Percentiles rank a stretch among this genome's conserved stretches.
Conservation (phyloP, 2,113 vertebrate species). For the Empidonax traillii region DNA sequence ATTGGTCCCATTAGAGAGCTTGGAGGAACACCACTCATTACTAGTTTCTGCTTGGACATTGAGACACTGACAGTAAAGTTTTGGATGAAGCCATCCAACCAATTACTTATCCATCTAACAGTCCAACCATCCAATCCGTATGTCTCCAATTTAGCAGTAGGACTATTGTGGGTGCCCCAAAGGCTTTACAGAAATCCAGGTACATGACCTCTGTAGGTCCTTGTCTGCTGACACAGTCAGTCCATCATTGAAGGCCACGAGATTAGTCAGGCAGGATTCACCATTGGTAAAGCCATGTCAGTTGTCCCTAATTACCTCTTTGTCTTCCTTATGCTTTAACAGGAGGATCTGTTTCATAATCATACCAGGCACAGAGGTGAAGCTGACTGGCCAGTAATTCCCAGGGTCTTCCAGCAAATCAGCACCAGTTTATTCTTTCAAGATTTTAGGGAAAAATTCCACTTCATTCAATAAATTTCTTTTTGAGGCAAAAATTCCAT, state of each 20-base stretch:
- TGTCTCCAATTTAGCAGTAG: background rate
- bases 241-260: background rate
- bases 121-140: background rate
- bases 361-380: background rate
- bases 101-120: background rate
- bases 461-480: background rate
- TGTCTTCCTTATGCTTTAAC: background rate
- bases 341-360: background rate
- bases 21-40: background rate
- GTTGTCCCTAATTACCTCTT: background rate
- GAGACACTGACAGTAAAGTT: background rate
- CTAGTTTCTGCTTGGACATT: background rate
- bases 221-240: background rate
- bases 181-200: background rate
- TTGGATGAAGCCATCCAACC: background rate
- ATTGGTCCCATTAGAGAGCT: background rate
- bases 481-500: background rate
- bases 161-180: background rate
- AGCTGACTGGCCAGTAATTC: background rate
- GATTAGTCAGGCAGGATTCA: background rate
- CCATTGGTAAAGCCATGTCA: background rate
- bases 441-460: background rate
- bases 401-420: background rate
- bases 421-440: background rate
- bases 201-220: rapidly evolving